These are phyloP conservation scores for Pristionchus fissidentatus DNA, from an alignment of 2,888 invertebrate genomes.

Conservation along the genomic window DNA sequence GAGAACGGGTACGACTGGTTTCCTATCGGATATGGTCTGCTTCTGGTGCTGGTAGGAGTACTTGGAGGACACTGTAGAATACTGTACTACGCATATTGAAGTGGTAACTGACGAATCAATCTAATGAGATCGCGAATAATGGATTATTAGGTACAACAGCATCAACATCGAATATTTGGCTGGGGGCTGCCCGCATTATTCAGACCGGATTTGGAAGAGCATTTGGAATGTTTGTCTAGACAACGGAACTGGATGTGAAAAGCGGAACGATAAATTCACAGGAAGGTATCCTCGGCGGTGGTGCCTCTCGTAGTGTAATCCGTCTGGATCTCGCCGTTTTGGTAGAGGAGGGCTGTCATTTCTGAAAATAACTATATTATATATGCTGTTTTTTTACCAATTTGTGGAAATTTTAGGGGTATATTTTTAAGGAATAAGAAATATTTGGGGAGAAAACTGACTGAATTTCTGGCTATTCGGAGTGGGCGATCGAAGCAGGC, in stretches of 20 bases:
- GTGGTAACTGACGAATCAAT: neutral
- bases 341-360: neutral
- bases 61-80: neutral
- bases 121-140: no score
- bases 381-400: no score
- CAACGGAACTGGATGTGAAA: no score
- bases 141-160: no score
- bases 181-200: neutral
- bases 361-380: neutral
- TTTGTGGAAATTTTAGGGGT: neutral
- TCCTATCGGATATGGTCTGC: constrained; percentile 16
- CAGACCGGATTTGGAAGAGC: neutral
- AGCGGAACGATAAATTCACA: neutral
- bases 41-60: neutral
- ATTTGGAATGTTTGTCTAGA: constrained; percentile 28
- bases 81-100: neutral
- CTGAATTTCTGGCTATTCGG: constrained; percentile 22
- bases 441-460: neutral
- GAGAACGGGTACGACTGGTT: no score
- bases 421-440: neutral
- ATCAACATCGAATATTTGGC: no score
- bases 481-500: neutral
- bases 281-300: constrained; percentile 18
- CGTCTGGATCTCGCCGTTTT: constrained; percentile 27
- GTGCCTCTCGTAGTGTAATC: constrained; percentile 11